phyloP scores from a whole-genome alignment of 2,797 vertebrate species.

The Pristis pectinata region DNA sequence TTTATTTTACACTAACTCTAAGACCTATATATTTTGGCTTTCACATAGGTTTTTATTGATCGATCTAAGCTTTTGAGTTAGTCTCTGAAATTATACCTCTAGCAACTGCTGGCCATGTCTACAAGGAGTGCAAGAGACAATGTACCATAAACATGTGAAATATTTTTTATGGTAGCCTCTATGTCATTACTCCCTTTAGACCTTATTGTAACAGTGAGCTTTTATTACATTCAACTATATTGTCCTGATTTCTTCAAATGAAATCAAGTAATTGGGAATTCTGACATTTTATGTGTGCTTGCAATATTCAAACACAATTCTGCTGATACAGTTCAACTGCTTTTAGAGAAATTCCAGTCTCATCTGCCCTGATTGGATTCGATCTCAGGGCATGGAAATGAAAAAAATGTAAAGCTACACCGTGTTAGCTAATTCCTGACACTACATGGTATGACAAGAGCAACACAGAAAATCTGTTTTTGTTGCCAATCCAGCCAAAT shows the following conservation, averaged over 20 bases:
- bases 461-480: neutral
- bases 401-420: neutral
- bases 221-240: neutral
- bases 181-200: neutral
- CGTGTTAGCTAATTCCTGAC: neutral
- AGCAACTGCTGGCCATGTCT: neutral
- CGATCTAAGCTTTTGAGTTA: neutral
- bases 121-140: neutral
- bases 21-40: neutral
- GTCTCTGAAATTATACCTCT: neutral
- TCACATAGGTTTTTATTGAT: neutral
- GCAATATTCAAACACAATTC: neutral
- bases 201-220: neutral
- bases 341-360: neutral
- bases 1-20: neutral
- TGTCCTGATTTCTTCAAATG: neutral
- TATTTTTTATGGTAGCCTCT: neutral
- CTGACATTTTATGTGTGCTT: neutral
- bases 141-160: neutral
- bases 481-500: neutral
- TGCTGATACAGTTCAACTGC: neutral
- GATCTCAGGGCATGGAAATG: too few species aligned
- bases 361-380: neutral
- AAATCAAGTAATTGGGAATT: neutral
- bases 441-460: neutral